Evolutionary conservation across 2,888 invertebrate genomes (phyloP), one percentile per base, ranked within the genome.

Genomic region (Sminthurides aquaticus): DNA sequence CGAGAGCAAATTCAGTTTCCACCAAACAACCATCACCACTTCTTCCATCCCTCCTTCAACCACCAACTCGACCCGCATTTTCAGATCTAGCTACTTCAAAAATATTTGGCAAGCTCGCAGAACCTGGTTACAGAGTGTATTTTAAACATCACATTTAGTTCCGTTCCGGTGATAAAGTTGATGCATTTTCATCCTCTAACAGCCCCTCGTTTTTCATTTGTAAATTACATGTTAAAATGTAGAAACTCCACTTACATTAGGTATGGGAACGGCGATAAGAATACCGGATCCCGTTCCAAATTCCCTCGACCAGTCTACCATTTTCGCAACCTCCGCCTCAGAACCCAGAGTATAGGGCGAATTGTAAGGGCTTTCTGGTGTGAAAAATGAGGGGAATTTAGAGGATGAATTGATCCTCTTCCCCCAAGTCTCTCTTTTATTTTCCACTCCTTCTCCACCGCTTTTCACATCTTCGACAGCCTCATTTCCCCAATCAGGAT

Each of bases 351-450:
- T 84, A 76, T 89, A 87, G 0, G 92, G 91, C 0, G 90, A 86
- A 64, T 80, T 80, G 72, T 79, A 83, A 0, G 88, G 89, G 72
- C 95, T 95, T 65, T 83, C 81, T 2, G 84, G 80, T 0, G 90
- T 88, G 80, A 95, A 99, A 81, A 99, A 99, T 49, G 95, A 93
- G 0, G 99, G 99, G 79, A 99, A 99, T 18, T 86, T 84, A 66
- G 11, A 52, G 11, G 52, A 52, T 52, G 52, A 52, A 52, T 52
- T 52, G 52, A 52, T 52, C 15, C 52, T 56, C 34, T 43, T 43
- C 58, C 34, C n/a, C 24, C 26, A 18, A 22, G 25, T 62, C 48
- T 55, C 28, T 18, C 60, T 18, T 43, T n/a, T n/a, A n/a, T 43
- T 34, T 52, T 22, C 28, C 20, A 60, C 24, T 54, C 43, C 55